Percentiles rank a stretch among this genome's conserved stretches.
Evolutionary conservation across 2,888 invertebrate genomes (phyloP).

Genomic region (Rhaphigaster nebulosa): DNA sequence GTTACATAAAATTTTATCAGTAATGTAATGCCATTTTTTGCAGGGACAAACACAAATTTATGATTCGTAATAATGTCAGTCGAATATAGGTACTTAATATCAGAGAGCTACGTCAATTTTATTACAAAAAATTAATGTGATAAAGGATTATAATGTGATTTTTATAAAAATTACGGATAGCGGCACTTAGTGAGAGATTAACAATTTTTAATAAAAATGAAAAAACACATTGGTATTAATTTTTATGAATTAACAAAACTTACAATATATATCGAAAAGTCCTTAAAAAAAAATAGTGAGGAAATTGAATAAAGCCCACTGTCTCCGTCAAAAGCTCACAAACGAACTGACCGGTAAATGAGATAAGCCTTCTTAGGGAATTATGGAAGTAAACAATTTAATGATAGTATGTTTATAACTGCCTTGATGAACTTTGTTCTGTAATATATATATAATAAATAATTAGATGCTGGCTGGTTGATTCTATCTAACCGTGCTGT

Average conservation of each 20-base stretch:
- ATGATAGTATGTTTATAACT: neutral
- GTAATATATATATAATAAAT: neutral
- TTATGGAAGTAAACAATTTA: slow-evolving; percentile 13
- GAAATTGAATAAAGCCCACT: neutral
- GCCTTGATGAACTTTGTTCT: slow-evolving; percentile 33
- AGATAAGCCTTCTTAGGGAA: neutral
- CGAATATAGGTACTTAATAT: too few relatives aligned
- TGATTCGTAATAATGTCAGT: too few relatives aligned
- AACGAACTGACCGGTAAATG: slow-evolving; percentile 22
- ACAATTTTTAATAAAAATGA: too few relatives aligned
- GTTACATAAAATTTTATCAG: too few relatives aligned
- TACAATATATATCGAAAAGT: neutral
- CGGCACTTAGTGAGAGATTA: too few relatives aligned
- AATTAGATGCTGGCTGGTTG: neutral
- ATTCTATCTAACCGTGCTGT: neutral
- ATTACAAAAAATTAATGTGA: too few relatives aligned
- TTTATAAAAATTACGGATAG: too few relatives aligned
- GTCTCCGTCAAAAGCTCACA: neutral
- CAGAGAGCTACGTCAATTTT: too few relatives aligned
- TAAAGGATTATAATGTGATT: too few relatives aligned
- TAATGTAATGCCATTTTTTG: too few relatives aligned
- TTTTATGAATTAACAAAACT: neutral
- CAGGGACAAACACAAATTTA: too few relatives aligned
- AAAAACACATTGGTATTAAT: too few relatives aligned
- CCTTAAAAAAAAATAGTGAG: neutral